Conservation (phyloP, 2,113 vertebrate species). For the Pseudorhombus dupliciocellatus region DNA sequence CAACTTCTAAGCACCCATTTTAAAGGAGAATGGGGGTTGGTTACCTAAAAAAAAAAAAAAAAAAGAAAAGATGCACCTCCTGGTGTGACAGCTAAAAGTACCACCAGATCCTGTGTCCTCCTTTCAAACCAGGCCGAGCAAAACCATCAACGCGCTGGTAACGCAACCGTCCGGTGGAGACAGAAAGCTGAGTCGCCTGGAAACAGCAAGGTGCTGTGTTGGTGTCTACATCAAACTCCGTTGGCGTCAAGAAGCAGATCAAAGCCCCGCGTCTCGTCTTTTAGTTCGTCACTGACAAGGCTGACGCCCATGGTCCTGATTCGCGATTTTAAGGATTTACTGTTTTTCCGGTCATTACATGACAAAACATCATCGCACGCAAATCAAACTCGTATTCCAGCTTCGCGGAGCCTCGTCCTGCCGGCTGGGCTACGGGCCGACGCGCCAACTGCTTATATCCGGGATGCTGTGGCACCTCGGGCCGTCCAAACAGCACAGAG, state of each 20-base stretch:
- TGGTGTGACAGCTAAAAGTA: constrained; percentile 44
- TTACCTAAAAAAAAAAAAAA: constrained; percentile 51
- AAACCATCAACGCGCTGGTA: constrained; percentile 9
- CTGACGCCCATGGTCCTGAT: neutral
- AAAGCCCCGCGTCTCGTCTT: constrained; percentile 37
- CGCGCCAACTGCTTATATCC: constrained; percentile 1
- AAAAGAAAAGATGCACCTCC: constrained; percentile 38
- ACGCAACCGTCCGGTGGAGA: constrained; percentile 39
- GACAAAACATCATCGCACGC: neutral
- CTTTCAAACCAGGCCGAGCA: constrained; percentile 27
- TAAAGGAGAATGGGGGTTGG: constrained; percentile 55
- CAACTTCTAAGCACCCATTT: constrained; percentile 66
- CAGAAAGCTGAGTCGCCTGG: constrained; percentile 22
- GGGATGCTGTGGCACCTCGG: constrained; percentile 9
- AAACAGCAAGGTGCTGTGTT: constrained; percentile 42
- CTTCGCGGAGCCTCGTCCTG: constrained; percentile 21
- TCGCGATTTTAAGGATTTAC: constrained; percentile 14
- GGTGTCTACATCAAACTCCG: constrained; percentile 43
- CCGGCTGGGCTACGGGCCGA: neutral
- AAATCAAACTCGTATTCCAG: constrained; percentile 2
- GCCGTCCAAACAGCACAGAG: neutral
- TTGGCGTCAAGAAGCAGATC: constrained; percentile 40
- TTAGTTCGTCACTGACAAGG: constrained; percentile 28
- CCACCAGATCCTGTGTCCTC: constrained; percentile 34
- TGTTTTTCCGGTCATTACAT: constrained; percentile 1